These are phyloP conservation scores for Martes martes DNA, from an alignment of 2,113 vertebrate genomes.

Conservation along the genomic window DNA sequence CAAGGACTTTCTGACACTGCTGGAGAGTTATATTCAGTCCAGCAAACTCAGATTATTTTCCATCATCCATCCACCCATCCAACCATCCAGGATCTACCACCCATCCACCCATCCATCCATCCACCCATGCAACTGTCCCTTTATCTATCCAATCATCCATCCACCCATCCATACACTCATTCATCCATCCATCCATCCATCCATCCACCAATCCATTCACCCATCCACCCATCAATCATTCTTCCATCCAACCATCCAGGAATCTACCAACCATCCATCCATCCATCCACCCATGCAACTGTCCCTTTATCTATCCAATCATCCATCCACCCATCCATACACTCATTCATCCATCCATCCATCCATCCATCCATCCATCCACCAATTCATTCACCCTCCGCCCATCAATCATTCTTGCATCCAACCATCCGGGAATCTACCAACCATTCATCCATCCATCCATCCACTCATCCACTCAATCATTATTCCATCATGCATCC, in stretches of 20 bases:
- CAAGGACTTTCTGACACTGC: rapidly evolving
- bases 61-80: too few species aligned
- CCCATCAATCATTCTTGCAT: rapidly evolving
- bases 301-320: too few species aligned
- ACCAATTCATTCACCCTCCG: rapidly evolving
- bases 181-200: rapidly evolving
- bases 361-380: not conserved
- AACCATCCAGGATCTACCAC: not conserved
- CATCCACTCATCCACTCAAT: too few species aligned
- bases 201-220: rapidly evolving
- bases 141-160: rapidly evolving
- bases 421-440: not conserved
- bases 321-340: rapidly evolving
- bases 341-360: rapidly evolving
- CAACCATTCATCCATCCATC: rapidly evolving
- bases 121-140: rapidly evolving
- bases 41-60: rapidly evolving
- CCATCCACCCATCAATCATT: rapidly evolving
- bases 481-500: too few species aligned
- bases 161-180: rapidly evolving
- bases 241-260: not conserved
- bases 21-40: not conserved
- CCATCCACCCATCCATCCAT: too few species aligned
- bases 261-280: rapidly evolving
- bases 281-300: not conserved